phyloP scores from a whole-genome alignment of 2,888 invertebrate genomes.

The Drosophila rubida region DNA sequence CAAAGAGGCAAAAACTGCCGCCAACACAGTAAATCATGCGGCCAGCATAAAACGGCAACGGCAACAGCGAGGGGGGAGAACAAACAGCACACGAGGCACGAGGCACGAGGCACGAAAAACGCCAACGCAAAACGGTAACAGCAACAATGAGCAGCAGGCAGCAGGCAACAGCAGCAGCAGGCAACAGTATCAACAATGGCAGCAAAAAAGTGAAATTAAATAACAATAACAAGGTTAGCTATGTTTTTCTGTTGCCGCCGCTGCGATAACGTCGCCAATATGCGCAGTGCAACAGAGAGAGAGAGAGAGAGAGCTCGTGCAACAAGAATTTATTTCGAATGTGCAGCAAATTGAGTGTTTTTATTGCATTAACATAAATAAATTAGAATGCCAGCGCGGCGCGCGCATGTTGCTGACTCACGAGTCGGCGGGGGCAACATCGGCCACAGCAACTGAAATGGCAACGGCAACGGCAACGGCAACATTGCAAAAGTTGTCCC shows the following conservation, averaged over 20 bases:
- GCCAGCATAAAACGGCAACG: constrained; percentile 52
- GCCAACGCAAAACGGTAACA: constrained; percentile 59
- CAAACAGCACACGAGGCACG: constrained; percentile 34
- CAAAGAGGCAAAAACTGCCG: constrained; percentile 29
- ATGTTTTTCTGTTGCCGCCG: constrained; percentile 47
- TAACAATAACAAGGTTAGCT: constrained; percentile 79
- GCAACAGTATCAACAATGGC: constrained; percentile 34
- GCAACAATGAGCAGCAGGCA: constrained; percentile 37
- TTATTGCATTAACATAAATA: constrained; percentile 81
- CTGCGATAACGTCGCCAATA: constrained; percentile 65
- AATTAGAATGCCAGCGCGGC: constrained; percentile 72
- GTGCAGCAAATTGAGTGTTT: constrained; percentile 78
- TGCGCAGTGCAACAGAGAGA: constrained; percentile 30
- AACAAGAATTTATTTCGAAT: constrained; percentile 58
- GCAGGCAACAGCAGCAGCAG: constrained; percentile 23
- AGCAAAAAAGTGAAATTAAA: constrained; percentile 74
- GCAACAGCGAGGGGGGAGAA: constrained; percentile 29
- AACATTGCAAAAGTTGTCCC: constrained; percentile 48
- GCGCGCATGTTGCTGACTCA: constrained; percentile 58
- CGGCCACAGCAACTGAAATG: constrained; percentile 22
- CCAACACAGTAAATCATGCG: constrained; percentile 54
- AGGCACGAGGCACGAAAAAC: constrained; percentile 37
- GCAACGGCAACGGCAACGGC: constrained; percentile 31
- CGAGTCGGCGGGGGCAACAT: constrained; percentile 29
- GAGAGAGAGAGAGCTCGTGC: constrained; percentile 13